phyloP scores from a whole-genome alignment of 2,797 vertebrate genomes.

The Scolopax bukidnonensis region DNA sequence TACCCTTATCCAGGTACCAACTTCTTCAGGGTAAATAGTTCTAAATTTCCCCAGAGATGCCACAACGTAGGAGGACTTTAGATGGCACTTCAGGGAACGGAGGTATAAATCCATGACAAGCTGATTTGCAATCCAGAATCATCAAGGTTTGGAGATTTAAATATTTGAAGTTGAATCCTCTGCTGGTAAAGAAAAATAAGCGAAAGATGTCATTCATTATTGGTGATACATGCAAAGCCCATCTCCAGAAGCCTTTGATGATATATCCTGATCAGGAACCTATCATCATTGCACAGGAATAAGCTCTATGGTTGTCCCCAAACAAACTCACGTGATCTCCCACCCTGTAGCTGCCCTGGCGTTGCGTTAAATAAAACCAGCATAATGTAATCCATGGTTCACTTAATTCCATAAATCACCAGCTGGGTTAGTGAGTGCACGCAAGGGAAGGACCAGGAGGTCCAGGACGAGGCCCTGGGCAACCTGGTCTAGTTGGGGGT shows the following conservation, averaged over 20 bases:
- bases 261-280: neutral
- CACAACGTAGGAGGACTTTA: neutral
- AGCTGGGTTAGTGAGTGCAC: no score
- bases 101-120: neutral
- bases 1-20: neutral
- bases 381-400: rapidly evolving
- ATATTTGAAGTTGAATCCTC: neutral
- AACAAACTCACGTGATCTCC: rapidly evolving
- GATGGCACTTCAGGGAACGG: neutral
- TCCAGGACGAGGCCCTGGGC: no score
- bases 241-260: neutral
- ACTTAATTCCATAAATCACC: rapidly evolving
- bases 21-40: neutral
- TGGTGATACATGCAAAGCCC: neutral
- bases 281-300: neutral
- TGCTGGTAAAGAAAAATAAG: neutral
- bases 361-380: rapidly evolving
- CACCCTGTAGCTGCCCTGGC: neutral
- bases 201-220: rapidly evolving
- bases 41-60: neutral
- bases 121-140: neutral
- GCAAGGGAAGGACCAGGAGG: rapidly evolving
- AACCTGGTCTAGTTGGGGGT: no score
- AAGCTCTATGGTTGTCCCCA: neutral
- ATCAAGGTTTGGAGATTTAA: neutral